Base-by-base conservation (phyloP, 2,113 vertebrate genomes). In the Athene cunicularia region DNA sequence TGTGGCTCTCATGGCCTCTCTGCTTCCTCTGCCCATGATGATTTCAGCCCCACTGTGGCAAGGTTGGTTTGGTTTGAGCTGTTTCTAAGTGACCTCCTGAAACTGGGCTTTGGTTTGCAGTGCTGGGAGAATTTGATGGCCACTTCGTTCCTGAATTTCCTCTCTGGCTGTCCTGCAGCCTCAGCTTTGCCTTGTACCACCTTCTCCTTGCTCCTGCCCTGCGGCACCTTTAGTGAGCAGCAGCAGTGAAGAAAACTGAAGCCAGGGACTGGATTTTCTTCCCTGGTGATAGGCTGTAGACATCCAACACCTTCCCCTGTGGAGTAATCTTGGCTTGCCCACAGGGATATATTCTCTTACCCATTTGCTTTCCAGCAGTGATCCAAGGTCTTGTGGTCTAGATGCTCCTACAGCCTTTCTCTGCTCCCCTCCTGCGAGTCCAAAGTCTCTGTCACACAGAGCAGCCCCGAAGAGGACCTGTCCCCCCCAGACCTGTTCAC, bases 11-110 rank as follows among this genome's bases (percentile, higher is more conserved):
- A 37, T 59, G 21, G 9, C 43, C 28, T 4, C 35, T n/a, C 37
- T n/a, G 12, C 30, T 60, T 21, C 60, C 21, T 60, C 55, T 60
- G 1, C n/a, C 45, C 26, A 3, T 1, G 1, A 20, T 5, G 35
- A 8, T 64, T 85, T 41, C 13, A 6, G 64, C 35, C 55, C 60
- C 18, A 6, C 30, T 2, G 1, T 37, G 14, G 20, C 21, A 33
- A 47, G 19, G 24, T 8, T 62, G 41, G 8, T 39, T 62, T 75
- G 56, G 12, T 74, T 33, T 47, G 27, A 80, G 43, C 12, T 80
- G 53, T 2, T 33, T 72, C 53, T 11, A 62, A 47, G 32, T 10
- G 32, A 66, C 8, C 21, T 60, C 19, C 47, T 39, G 60, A n/a
- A 43, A 58, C 50, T 30, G 35, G 33, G 18, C 77, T 87, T 63